Evolutionary conservation across 30 jellyfish, hydroid and myxozoan genomes (phyloP).

Genomic region (Hydractinia echinata): DNA sequence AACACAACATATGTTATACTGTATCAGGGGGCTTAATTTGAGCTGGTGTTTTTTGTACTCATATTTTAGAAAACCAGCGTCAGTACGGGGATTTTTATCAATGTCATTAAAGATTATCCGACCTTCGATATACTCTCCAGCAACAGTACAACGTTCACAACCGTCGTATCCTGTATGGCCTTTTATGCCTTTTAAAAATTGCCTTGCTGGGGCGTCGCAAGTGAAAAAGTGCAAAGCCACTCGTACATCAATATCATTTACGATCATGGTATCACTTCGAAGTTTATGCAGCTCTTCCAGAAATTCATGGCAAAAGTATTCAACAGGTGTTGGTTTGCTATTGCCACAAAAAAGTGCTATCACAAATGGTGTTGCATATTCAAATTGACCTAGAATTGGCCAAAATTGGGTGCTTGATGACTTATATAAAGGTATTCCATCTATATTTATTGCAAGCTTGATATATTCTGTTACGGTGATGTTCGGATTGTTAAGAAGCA

Average conservation of each 20-base stretch:
- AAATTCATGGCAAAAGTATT: background rate
- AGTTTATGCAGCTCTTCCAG: conserved; percentile 20
- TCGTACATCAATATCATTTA: background rate
- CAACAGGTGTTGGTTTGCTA: conserved; percentile 7
- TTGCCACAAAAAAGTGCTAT: conserved; percentile 29
- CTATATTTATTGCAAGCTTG: conserved; percentile 23
- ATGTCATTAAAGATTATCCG: no score
- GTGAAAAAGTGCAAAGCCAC: conserved; percentile 19
- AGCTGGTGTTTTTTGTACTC: no score
- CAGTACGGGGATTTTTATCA: no score
- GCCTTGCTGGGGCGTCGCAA: conserved; percentile 50
- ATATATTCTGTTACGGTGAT: background rate
- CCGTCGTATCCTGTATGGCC: conserved; percentile 36
- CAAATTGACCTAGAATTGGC: conserved; percentile 33
- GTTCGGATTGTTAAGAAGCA: background rate
- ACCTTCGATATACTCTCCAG: no score
- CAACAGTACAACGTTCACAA: conserved; percentile 45
- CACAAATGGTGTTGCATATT: background rate
- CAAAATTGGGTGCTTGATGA: conserved; percentile 20
- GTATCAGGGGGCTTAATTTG: conserved; percentile 9
- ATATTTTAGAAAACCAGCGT: no score
- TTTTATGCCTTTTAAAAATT: conserved; percentile 19
- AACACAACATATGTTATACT: conserved; percentile 6
- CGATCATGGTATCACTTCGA: background rate
- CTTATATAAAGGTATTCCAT: conserved; percentile 24